phyloP scores from a whole-genome alignment of 2,888 invertebrate genomes.

The Cosmia trapezina region DNA sequence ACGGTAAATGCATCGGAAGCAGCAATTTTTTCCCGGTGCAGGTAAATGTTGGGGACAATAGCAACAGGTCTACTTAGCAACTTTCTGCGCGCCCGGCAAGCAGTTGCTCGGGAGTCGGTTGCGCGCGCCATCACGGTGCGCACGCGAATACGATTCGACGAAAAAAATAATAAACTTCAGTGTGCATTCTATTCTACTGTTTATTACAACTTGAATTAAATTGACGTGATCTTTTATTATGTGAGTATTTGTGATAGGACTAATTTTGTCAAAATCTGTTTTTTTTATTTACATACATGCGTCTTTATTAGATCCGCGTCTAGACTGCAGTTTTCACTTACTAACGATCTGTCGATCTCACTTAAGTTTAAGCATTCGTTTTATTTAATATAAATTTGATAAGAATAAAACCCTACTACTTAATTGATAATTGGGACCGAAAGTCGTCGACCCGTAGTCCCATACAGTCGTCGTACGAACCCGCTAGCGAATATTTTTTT shows the following conservation, averaged over 20 bases:
- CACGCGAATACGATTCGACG: constrained; percentile 71
- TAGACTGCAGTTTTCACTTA: constrained; percentile 31
- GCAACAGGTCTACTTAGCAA: constrained; percentile 52
- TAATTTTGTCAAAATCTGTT: neutral
- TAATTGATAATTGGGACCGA: constrained; percentile 2
- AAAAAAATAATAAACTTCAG: constrained; percentile 29
- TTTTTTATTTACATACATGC: neutral
- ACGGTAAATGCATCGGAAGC: constrained; percentile 48
- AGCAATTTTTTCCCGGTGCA: constrained; percentile 28
- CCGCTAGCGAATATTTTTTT: too few species aligned
- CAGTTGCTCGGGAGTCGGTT: constrained; percentile 70
- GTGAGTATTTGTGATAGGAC: constrained; percentile 53
- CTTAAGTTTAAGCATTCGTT: constrained; percentile 4
- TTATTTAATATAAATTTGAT: neutral
- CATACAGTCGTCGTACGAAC: too few species aligned
- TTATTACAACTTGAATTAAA: constrained; percentile 48
- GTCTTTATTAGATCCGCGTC: neutral
- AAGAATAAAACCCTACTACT: neutral
- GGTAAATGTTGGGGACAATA: constrained; percentile 61
- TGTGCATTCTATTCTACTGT: constrained; percentile 58
- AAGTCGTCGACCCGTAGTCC: too few species aligned
- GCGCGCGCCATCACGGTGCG: constrained; percentile 75
- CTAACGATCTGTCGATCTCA: constrained; percentile 20
- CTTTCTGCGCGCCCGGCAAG: constrained; percentile 60
- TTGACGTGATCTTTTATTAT: constrained; percentile 52